These are phyloP conservation scores for Sanderia malayensis DNA, from an alignment of 30 jellyfish, hydroid and myxozoan species.

Conservation along the genomic window DNA sequence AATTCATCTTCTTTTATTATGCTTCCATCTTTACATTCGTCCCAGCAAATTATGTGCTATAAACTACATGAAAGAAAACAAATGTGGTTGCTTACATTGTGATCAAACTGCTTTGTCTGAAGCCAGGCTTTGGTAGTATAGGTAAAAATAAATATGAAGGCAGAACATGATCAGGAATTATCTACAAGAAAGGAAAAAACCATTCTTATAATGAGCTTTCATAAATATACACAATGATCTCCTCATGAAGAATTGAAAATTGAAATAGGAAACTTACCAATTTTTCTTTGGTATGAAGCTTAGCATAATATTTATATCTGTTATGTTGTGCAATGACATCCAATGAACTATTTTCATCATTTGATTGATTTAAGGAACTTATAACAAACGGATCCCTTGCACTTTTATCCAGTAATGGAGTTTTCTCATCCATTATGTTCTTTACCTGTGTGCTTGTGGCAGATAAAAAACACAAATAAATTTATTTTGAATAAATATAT, in stretches of 20 bases:
- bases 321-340: slow-evolving; percentile 64
- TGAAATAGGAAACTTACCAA: slow-evolving; percentile 14
- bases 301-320: slow-evolving; percentile 68
- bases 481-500: too few species aligned
- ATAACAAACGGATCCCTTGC: slow-evolving; percentile 61
- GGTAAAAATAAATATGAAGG: slow-evolving; percentile 80
- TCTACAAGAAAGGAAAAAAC: slow-evolving; percentile 51
- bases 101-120: slow-evolving; percentile 83
- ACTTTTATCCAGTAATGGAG: slow-evolving; percentile 32
- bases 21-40: too few species aligned
- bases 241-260: background rate
- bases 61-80: background rate
- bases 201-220: too few species aligned
- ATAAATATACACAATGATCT: too few species aligned
- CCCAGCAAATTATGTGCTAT: too few species aligned
- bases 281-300: slow-evolving; percentile 49
- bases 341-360: slow-evolving; percentile 22
- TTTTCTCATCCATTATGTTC: slow-evolving; percentile 46
- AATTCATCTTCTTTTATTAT: too few species aligned
- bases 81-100: slow-evolving; percentile 58
- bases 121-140: slow-evolving; percentile 49
- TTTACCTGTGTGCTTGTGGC: too few species aligned
- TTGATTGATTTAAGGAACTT: slow-evolving; percentile 16
- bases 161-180: slow-evolving; percentile 91
- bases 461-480: too few species aligned